phyloP scores from a whole-genome alignment of 2,888 invertebrate genomes.

The Aporophyla nigra region DNA sequence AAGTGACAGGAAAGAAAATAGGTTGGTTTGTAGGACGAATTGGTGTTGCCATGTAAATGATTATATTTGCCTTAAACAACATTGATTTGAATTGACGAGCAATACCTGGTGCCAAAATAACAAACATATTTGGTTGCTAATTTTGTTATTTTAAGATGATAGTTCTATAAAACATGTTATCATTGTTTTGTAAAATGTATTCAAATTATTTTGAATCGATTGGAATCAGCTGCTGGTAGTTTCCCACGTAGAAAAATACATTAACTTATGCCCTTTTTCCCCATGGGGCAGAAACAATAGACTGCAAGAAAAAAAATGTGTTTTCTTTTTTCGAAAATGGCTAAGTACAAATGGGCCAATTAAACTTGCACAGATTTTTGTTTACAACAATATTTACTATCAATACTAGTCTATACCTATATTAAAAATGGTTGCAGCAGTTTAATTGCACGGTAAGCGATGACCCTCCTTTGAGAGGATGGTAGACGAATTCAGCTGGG shows the following conservation, averaged over 20 bases:
- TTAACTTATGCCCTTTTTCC: neutral
- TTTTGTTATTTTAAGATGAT: neutral
- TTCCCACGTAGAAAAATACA: neutral
- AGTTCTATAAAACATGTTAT: too few relatives aligned
- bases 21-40: conserved; percentile 60
- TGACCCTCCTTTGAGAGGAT: neutral
- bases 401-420: neutral
- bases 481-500: neutral
- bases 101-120: neutral
- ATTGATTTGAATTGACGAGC: neutral
- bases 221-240: neutral
- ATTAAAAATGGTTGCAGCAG: too few relatives aligned
- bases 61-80: conserved; percentile 24
- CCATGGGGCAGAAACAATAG: neutral
- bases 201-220: neutral
- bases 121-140: neutral
- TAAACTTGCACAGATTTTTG: neutral
- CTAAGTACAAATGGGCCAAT: neutral
- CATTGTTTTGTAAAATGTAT: neutral
- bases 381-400: neutral
- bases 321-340: neutral
- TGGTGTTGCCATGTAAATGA: conserved; percentile 42
- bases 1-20: conserved; percentile 57
- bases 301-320: neutral
- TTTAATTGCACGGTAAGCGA: neutral